Conservation (phyloP, 2,888 invertebrate species). For the Drosophila silvestris region DNA sequence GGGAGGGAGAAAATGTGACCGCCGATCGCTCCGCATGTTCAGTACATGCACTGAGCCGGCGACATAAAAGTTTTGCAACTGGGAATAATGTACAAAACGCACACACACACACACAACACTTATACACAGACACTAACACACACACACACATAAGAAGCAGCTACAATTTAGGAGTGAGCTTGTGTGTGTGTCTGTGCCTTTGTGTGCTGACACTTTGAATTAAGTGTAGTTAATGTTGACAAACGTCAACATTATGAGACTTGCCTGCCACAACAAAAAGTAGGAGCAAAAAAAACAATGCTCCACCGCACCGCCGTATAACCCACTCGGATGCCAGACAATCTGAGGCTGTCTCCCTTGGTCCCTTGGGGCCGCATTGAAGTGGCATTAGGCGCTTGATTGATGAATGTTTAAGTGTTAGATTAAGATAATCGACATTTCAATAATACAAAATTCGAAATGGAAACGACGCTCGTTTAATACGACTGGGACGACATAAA, state of each 20-base stretch:
- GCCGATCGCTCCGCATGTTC: conserved; percentile 38
- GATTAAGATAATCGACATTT: conserved; percentile 81
- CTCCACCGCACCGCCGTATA: conserved; percentile 17
- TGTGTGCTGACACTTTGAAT: conserved; percentile 76
- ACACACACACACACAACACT: conserved; percentile 7
- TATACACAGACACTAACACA: neutral
- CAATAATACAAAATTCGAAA: conserved; percentile 65
- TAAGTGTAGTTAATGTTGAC: conserved; percentile 83
- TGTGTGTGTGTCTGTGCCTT: conserved; percentile 20
- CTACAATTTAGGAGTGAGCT: conserved; percentile 37
- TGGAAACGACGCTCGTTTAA: conserved; percentile 29
- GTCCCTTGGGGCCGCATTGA: conserved; percentile 46
- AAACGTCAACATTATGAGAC: conserved; percentile 73
- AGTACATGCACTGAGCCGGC: conserved; percentile 42
- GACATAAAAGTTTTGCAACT: conserved; percentile 52
- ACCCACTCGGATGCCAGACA: conserved; percentile 43
- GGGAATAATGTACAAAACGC: conserved; percentile 40
- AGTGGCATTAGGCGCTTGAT: conserved; percentile 75
- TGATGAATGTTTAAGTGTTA: conserved; percentile 73
- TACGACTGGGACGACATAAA: conserved; percentile 30
- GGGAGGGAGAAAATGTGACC: conserved; percentile 51
- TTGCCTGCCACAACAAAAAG: conserved; percentile 33
- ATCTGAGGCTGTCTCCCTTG: conserved; percentile 10
- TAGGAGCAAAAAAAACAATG: conserved; percentile 18
- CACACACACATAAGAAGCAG: conserved; percentile 1